phyloP scores from a whole-genome alignment of 2,797 vertebrate species.

The Aulostomus chinensis region DNA sequence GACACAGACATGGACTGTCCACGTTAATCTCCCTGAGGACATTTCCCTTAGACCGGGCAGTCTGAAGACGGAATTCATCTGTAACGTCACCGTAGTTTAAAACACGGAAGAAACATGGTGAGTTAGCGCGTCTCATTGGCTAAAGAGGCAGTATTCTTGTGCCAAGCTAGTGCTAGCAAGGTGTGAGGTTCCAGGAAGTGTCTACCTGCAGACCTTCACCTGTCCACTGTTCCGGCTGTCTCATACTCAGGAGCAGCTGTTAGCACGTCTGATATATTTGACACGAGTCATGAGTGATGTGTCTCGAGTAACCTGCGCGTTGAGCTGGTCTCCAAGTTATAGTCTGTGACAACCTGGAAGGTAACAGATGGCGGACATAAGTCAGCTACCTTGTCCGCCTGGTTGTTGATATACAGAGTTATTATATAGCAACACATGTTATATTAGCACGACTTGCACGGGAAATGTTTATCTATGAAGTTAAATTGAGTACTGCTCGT shows the following conservation, averaged over 20 bases:
- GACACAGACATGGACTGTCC: conserved; percentile 50
- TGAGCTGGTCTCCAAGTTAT: background rate
- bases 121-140: conserved; percentile 6
- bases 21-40: conserved; percentile 9
- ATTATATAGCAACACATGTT: too few species aligned
- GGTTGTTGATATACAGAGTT: background rate
- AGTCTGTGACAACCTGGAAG: conserved; percentile 7
- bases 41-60: conserved; percentile 6
- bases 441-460: too few species aligned
- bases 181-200: conserved; percentile 70
- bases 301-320: background rate
- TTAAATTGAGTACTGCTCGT: too few species aligned
- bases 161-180: conserved; percentile 56
- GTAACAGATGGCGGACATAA: background rate
- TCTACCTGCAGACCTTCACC: conserved; percentile 50
- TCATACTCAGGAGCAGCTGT: background rate
- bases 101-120: conserved; percentile 46
- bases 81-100: background rate
- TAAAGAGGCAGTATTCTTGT: background rate
- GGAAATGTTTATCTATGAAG: too few species aligned
- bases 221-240: conserved; percentile 29
- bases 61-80: background rate
- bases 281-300: too few species aligned
- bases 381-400: background rate
- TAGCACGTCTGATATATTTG: background rate